Percentiles rank a stretch among this genome's conserved stretches.
phyloP scores from a whole-genome alignment of 2,797 vertebrate genomes.

The Cossypha dichroa region DNA sequence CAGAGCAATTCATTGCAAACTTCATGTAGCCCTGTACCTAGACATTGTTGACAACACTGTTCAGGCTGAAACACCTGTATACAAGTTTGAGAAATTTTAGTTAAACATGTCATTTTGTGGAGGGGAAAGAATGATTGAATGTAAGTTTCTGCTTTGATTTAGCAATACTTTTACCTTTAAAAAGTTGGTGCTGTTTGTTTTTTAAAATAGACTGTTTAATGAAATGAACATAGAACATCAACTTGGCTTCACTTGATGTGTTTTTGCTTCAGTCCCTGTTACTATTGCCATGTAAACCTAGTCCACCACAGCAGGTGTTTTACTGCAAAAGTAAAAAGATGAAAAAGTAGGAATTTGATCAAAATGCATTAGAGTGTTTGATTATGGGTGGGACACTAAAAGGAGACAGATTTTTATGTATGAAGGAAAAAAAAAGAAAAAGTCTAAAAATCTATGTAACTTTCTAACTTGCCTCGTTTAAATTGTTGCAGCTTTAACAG shows the following conservation, averaged over 20 bases:
- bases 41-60: neutral
- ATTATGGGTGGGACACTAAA: neutral
- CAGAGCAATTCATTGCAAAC: neutral
- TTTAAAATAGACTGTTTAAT: neutral
- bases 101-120: neutral
- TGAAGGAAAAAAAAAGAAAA: neutral
- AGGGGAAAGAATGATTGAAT: neutral
- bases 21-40: neutral
- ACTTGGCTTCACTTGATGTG: neutral
- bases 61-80: neutral
- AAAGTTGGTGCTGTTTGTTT: neutral
- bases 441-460: neutral
- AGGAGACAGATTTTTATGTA: neutral
- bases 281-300: neutral
- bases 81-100: neutral
- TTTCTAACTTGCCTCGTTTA: slow-evolving; percentile 24
- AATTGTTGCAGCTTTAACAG: slow-evolving; percentile 56
- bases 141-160: slow-evolving; percentile 44
- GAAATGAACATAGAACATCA: neutral
- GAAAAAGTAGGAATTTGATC: neutral
- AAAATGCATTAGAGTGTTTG: neutral
- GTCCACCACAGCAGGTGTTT: neutral
- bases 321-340: neutral
- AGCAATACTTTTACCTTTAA: slow-evolving; percentile 33
- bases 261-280: slow-evolving; percentile 12